Base-by-base conservation (phyloP, 2,797 vertebrate species). In the Chloroceryle inda region DNA sequence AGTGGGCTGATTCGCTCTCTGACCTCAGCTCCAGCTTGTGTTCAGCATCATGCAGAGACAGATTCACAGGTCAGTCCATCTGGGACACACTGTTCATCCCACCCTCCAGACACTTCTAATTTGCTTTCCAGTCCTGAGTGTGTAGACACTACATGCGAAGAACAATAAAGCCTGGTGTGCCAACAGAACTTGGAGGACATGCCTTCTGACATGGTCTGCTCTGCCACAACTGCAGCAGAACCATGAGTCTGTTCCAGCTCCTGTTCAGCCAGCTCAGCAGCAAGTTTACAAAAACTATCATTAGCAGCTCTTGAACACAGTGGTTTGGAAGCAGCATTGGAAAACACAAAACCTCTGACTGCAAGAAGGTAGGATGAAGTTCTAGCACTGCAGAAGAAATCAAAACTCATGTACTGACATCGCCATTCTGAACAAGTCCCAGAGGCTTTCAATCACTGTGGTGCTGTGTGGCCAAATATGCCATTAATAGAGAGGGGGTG, bases 381-480 rank as follows among this genome's bases (percentile, higher is more conserved):
- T 67, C 55, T 35, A 20, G 37, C 33, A 45, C 40, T 26, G 33
- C 22, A 63, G 42, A 16, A 93, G 74, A 52, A 73, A 87, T 40
- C 1, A 1, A 69, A 87, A 29, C 11, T 23, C 1, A 0, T 13
- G 6, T 33, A 52, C 35, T 62, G 37, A 55, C 15, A 66, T 26
- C 16, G 35, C 31, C 1, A 1, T 44, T 66, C 52, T 63, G 44
- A 72, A 35, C 11, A 49, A 89, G 40, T 27, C 23, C 2, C 37
- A 63, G 63, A 55, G 49, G 38, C 38, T 92, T 88, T 90, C 61
- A 67, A 78, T 20, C 10, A 12, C 59, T 52, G 63, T 37, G 37
- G 24, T 42, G 38, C 5, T 2, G 1, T 29, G 76, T 84, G 73
- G 33, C 35, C 6, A 2, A 64, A 26, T 21, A 53, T 66, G 68